Conservation (phyloP, 2,888 invertebrate genomes). For the Iselma pallidipennis region DNA sequence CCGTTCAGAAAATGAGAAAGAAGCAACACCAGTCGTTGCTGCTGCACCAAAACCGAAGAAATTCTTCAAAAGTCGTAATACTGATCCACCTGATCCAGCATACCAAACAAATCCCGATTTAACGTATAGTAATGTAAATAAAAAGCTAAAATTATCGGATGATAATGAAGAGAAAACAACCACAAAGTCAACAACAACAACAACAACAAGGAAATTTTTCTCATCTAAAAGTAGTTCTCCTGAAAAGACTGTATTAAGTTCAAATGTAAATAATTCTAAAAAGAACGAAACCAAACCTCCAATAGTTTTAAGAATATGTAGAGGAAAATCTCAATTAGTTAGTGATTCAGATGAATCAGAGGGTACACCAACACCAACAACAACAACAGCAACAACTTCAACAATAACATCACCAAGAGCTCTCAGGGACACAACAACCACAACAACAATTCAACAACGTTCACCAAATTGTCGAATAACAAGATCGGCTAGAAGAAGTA, state of each 20-base stretch:
- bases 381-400: conserved; percentile 61
- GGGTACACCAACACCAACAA: conserved; percentile 57
- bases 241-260: conserved; percentile 49
- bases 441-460: conserved; percentile 20
- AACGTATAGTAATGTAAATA: conserved; percentile 36
- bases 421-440: conserved; percentile 45
- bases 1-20: conserved; percentile 32
- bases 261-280: conserved; percentile 47
- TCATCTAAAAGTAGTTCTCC: conserved; percentile 46
- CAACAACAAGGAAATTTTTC: conserved; percentile 49
- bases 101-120: conserved; percentile 31
- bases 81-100: conserved; percentile 60
- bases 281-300: conserved; percentile 63
- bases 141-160: conserved; percentile 30
- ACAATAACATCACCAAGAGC: conserved; percentile 57
- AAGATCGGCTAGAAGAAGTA: conserved; percentile 53
- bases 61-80: conserved; percentile 86
- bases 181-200: conserved; percentile 29
- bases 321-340: conserved; percentile 65
- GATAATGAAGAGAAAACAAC: conserved; percentile 20
- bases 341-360: conserved; percentile 56
- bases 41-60: conserved; percentile 76
- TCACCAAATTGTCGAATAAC: conserved; percentile 52
- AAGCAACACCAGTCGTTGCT: conserved; percentile 35
- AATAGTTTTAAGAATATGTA: conserved; percentile 85